Evolutionary conservation across 2,888 invertebrate species (phyloP).

Genomic region (Anthrax anthrax): DNA sequence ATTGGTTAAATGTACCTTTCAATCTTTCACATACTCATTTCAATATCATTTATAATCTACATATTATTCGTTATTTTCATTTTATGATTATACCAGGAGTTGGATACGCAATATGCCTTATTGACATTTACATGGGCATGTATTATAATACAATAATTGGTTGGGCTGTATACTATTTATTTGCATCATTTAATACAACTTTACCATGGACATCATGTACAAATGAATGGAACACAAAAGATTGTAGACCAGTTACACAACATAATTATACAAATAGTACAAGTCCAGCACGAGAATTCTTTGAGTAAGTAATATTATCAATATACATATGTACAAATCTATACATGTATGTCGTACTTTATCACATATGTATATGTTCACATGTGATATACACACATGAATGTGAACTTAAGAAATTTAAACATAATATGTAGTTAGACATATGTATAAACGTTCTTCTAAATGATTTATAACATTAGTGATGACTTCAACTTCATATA

Average conservation of each 20-base stretch:
- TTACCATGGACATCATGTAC: slow-evolving; percentile 80
- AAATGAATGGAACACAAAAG: slow-evolving; percentile 73
- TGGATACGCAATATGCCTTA: slow-evolving; percentile 90
- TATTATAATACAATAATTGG: slow-evolving; percentile 96
- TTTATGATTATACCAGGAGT: slow-evolving; percentile 54
- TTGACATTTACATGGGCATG: slow-evolving; percentile 91
- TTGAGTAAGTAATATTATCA: slow-evolving; percentile 49
- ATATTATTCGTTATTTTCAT: no score
- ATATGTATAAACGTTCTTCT: no score
- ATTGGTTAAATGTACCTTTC: no score
- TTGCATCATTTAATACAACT: slow-evolving; percentile 64
- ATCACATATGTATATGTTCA: neutral
- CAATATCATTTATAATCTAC: no score
- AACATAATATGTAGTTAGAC: no score
- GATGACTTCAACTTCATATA: no score
- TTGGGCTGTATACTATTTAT: slow-evolving; percentile 85
- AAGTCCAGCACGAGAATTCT: slow-evolving; percentile 77
- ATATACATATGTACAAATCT: neutral
- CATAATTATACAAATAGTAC: slow-evolving; percentile 43
- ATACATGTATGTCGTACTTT: neutral
- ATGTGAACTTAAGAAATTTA: no score
- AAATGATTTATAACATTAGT: no score
- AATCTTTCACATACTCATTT: no score
- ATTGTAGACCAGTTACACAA: slow-evolving; percentile 53
- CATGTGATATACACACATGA: no score